phyloP scores from a whole-genome alignment of 2,797 vertebrate genomes.

The Anableps anableps region DNA sequence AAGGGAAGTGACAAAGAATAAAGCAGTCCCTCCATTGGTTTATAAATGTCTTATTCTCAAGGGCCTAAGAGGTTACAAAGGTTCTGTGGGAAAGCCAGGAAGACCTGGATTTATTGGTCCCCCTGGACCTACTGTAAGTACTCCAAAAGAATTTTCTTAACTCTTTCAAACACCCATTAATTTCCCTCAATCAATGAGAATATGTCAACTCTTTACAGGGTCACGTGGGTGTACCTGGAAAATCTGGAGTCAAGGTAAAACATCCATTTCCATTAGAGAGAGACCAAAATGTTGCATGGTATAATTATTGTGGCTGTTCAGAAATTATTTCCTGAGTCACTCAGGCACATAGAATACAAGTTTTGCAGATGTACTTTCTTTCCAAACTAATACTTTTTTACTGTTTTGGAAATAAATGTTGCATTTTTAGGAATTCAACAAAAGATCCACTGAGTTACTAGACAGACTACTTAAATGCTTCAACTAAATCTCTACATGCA shows the following conservation, averaged over 20 bases:
- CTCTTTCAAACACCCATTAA: conserved; percentile 54
- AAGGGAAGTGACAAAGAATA: conserved; percentile 52
- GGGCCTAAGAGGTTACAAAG: conserved; percentile 82
- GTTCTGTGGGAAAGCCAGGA: conserved; percentile 82
- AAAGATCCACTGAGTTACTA: conserved; percentile 6
- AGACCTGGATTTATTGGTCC: conserved; percentile 85
- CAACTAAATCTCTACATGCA: conserved; percentile 7
- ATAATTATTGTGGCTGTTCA: conserved; percentile 20
- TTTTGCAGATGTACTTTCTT: conserved; percentile 24
- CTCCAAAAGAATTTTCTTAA: conserved; percentile 57
- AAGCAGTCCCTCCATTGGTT: conserved; percentile 62
- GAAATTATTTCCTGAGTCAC: conserved; percentile 18
- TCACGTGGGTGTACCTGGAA: conserved; percentile 79
- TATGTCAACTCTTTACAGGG: conserved; percentile 74
- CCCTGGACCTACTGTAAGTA: conserved; percentile 79
- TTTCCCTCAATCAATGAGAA: conserved; percentile 66
- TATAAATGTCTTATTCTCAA: conserved; percentile 73
- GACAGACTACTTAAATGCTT: conserved; percentile 8
- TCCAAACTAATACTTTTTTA: conserved; percentile 21
- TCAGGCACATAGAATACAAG: conserved; percentile 5
- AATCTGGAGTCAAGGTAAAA: conserved; percentile 79
- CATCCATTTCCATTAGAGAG: conserved; percentile 35
- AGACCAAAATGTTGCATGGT: conserved; percentile 33
- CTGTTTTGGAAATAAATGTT: conserved; percentile 26
- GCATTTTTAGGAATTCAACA: conserved; percentile 14